Evolutionary conservation across 2,888 invertebrate species (phyloP).

Genomic region (Caprella mutica): DNA sequence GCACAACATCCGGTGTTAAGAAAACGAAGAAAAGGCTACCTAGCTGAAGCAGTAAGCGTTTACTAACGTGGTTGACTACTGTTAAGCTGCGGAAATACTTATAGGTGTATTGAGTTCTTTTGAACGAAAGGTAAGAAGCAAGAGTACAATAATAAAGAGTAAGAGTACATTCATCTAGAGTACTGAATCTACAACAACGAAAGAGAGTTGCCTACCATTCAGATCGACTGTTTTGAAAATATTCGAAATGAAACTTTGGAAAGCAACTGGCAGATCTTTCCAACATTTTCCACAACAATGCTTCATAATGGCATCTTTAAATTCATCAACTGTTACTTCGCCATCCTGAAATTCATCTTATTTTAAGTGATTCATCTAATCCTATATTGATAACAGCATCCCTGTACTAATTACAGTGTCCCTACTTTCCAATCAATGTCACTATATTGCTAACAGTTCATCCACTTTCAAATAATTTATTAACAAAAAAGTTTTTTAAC

Average conservation of each 20-base stretch:
- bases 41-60: no score
- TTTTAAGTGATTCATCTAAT: no score
- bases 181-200: no score
- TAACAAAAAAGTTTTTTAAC: no score
- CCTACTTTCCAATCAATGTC: no score
- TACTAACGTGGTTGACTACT: not conserved
- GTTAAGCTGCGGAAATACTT: not conserved
- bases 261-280: slow-evolving; percentile 35
- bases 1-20: no score
- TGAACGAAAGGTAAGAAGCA: not conserved
- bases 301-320: slow-evolving; percentile 36
- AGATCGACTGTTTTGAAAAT: slow-evolving; percentile 36
- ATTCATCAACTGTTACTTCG: slow-evolving; percentile 35
- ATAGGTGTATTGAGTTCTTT: not conserved
- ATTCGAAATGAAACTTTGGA: slow-evolving; percentile 36
- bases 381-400: no score
- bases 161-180: not conserved
- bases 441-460: no score
- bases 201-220: slow-evolving; percentile 33
- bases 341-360: slow-evolving; percentile 33
- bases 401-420: no score
- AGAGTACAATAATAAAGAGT: not conserved
- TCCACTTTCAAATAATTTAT: no score
- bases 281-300: slow-evolving; percentile 36
- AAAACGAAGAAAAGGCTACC: slow-evolving; percentile 6